Conservation (phyloP, 2,797 vertebrate species). For the Squalus acanthias region DNA sequence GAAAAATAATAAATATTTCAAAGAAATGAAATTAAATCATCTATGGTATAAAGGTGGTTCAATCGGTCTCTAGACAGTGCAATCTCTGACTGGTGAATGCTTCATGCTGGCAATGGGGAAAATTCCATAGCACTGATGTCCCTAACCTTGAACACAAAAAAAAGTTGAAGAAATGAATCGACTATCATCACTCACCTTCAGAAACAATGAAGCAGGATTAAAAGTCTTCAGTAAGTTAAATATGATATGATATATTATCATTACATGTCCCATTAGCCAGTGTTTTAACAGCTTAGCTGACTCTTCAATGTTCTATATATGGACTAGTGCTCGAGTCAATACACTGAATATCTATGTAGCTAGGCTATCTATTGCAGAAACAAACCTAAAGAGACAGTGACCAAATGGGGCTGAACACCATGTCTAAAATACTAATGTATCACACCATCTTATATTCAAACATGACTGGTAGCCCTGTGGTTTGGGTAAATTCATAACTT, state of each 20-base stretch:
- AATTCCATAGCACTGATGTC: neutral
- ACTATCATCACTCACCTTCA: neutral
- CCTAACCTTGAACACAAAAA: neutral
- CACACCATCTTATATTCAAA: neutral
- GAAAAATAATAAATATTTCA: too few relatives aligned
- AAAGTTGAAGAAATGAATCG: neutral
- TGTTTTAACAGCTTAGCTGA: neutral
- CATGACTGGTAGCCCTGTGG: neutral
- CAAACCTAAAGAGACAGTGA: neutral
- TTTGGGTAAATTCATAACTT: neutral
- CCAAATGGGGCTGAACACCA: neutral
- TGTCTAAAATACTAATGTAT: neutral
- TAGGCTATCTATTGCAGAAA: neutral
- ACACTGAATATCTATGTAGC: neutral
- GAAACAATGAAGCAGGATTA: neutral
- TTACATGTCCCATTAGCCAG: neutral
- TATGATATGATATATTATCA: slow-evolving; percentile 4
- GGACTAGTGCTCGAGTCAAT: neutral
- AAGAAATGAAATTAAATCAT: too few relatives aligned
- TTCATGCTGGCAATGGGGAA: neutral
- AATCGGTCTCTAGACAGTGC: neutral
- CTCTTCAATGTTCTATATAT: neutral
- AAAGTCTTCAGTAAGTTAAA: neutral
- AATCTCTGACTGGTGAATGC: neutral
- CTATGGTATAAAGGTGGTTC: neutral